Percentiles rank a stretch among this genome's conserved stretches.
Evolutionary conservation across 2,797 vertebrate genomes (phyloP).

Genomic region (Cynopterus sphinx): DNA sequence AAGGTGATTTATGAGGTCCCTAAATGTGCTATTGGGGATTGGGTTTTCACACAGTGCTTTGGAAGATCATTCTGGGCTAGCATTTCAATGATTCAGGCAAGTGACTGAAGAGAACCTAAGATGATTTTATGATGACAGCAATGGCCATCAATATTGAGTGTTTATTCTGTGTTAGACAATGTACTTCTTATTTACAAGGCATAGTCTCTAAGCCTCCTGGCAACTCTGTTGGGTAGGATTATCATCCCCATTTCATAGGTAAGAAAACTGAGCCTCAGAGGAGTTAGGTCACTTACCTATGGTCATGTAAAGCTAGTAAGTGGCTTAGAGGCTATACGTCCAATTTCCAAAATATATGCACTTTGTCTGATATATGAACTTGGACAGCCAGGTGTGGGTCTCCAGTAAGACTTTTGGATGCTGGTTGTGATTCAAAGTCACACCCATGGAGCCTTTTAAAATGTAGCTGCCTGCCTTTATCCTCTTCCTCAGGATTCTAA

Average conservation of each 20-base stretch:
- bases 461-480: no score
- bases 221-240: not conserved
- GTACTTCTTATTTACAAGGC: not conserved
- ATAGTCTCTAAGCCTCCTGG: not conserved
- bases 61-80: not conserved
- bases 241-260: not conserved
- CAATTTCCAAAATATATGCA: not conserved
- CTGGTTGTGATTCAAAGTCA: not conserved
- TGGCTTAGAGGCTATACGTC: not conserved
- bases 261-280: constrained; percentile 8
- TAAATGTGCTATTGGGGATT: not conserved
- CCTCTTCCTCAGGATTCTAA: not conserved
- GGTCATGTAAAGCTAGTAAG: not conserved
- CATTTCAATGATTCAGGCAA: not conserved
- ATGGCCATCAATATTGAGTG: not conserved
- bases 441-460: not conserved
- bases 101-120: not conserved
- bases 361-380: not conserved
- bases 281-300: not conserved
- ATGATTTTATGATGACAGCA: not conserved
- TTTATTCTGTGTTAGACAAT: not conserved
- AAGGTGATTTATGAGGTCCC: not conserved
- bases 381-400: not conserved
- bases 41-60: not conserved
- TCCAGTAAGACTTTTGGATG: not conserved